Percentiles rank a stretch among this genome's conserved stretches.
phyloP scores from a whole-genome alignment of 2,797 vertebrate genomes.

The Uromys caudimaculatus region DNA sequence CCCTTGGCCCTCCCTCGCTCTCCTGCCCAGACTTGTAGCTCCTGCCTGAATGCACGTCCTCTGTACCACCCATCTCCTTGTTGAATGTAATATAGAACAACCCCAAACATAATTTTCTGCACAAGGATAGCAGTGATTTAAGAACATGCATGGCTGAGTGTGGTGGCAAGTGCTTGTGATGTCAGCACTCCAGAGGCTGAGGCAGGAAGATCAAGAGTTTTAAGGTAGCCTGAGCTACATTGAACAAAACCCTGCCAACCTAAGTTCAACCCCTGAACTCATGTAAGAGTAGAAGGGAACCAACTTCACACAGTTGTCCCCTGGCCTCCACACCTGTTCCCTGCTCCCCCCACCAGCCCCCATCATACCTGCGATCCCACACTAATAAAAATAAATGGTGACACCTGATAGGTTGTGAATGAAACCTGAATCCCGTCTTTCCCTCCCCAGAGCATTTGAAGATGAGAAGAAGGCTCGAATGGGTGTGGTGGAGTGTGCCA shows the following conservation, averaged over 20 bases:
- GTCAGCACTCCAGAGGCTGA: background rate
- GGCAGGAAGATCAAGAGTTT: background rate
- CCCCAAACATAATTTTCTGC: constrained; percentile 26
- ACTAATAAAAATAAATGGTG: background rate
- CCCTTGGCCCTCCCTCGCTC: background rate
- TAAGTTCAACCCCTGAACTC: too few relatives aligned
- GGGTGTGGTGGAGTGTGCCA: constrained; percentile 98
- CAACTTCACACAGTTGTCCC: background rate
- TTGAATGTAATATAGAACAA: background rate
- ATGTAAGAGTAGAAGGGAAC: too few relatives aligned
- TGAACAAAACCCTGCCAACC: background rate
- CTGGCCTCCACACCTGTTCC: background rate
- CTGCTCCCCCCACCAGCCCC: too few relatives aligned
- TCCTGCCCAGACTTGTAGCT: constrained; percentile 63
- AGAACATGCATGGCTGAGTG: background rate
- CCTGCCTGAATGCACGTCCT: background rate
- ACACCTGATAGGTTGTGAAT: background rate
- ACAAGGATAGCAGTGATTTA: background rate
- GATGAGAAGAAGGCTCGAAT: constrained; percentile 97
- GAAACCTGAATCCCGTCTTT: constrained; percentile 30
- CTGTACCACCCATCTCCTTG: background rate
- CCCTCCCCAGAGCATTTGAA: constrained; percentile 92
- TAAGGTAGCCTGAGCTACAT: background rate
- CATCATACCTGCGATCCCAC: background rate
- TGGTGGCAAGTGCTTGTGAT: background rate